Conservation (phyloP, 2,113 vertebrate genomes). For the Rhea pennata region DNA sequence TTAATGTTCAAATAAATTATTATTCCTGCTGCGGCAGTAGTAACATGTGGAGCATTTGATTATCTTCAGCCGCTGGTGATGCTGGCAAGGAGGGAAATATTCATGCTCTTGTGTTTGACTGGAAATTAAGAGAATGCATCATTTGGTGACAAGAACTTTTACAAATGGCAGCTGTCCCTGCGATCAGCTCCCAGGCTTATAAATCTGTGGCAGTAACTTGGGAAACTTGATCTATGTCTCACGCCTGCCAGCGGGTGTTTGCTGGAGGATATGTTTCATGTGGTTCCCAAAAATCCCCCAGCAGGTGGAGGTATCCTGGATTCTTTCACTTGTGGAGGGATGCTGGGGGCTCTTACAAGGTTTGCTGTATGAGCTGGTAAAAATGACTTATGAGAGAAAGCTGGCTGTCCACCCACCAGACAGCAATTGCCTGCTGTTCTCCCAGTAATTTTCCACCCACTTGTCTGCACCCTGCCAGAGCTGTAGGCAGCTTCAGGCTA, state of each 20-base stretch:
- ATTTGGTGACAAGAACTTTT: neutral
- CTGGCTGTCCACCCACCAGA: neutral
- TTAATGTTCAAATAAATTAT: neutral
- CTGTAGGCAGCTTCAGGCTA: neutral
- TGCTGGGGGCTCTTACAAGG: neutral
- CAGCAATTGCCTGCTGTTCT: neutral
- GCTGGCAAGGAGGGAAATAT: neutral
- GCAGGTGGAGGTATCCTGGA: neutral
- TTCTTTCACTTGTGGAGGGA: neutral
- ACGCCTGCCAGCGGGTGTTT: neutral
- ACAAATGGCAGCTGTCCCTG: neutral
- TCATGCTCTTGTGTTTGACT: neutral
- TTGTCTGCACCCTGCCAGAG: neutral
- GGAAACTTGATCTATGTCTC: neutral
- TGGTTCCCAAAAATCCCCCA: rapidly evolving
- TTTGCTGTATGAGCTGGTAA: neutral
- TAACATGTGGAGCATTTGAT: neutral
- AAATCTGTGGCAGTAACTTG: neutral
- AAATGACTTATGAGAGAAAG: neutral
- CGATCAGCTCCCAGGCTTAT: neutral
- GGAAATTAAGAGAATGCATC: conserved; percentile 36
- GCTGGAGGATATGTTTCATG: rapidly evolving
- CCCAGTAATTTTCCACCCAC: neutral
- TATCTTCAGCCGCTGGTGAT: neutral
- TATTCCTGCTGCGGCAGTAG: neutral